A percentile compares a stretch with the other conserved stretches of the same genome.
Evolutionary conservation across 2,113 vertebrate genomes (phyloP).

Genomic region (Zosterops hypoxanthus): DNA sequence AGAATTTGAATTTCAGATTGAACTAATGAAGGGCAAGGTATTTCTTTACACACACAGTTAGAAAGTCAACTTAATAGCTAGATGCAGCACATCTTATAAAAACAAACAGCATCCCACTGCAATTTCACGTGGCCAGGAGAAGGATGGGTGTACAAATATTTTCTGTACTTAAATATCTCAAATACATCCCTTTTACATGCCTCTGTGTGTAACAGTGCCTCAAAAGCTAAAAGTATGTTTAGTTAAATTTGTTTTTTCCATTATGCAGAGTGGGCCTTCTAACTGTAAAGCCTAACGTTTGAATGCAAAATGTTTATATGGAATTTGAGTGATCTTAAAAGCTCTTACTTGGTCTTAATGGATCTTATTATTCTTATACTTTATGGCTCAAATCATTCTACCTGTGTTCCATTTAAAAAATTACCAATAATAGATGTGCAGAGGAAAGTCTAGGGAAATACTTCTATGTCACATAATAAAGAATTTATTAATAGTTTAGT

Average conservation of each 20-base stretch:
- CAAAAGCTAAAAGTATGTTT: neutral
- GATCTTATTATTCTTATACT: neutral
- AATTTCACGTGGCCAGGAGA: neutral
- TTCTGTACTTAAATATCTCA: neutral
- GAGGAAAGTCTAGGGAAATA: neutral
- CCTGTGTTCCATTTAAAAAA: neutral
- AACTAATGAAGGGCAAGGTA: conserved; percentile 49
- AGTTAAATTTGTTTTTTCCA: neutral
- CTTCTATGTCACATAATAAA: neutral
- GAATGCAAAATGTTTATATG: neutral
- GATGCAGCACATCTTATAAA: neutral
- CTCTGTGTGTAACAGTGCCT: neutral
- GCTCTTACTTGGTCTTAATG: neutral
- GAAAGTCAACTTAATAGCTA: neutral
- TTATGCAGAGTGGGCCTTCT: neutral
- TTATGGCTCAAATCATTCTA: neutral
- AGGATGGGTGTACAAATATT: neutral
- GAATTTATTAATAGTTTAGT: neutral
- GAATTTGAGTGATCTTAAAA: neutral
- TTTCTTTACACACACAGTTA: neutral
- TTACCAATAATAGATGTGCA: neutral
- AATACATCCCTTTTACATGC: neutral
- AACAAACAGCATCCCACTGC: neutral
- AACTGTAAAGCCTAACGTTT: neutral
- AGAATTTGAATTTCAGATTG: conserved; percentile 60